Evolutionary conservation across 2,113 vertebrate species (phyloP).

Genomic region (Poeciliopsis turrubarensis): DNA sequence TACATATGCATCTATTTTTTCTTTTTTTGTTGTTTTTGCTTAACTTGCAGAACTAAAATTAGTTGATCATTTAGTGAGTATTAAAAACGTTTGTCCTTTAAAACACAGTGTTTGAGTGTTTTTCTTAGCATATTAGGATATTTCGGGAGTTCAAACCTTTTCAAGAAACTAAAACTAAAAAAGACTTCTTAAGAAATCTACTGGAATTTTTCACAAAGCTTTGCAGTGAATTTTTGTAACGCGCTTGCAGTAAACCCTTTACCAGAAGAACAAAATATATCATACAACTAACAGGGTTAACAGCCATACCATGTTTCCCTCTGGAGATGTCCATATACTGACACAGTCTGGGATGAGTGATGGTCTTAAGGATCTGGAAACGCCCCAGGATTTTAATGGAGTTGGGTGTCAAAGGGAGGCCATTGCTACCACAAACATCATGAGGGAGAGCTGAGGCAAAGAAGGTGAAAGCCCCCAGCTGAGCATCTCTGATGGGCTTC

Average conservation of each 20-base stretch:
- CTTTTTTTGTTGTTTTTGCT: too few relatives aligned
- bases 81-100: neutral
- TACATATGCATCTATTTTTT: neutral
- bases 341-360: constrained; percentile 93
- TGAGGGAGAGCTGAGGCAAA: constrained; percentile 97
- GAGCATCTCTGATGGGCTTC: constrained; percentile 90
- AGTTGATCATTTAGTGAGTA: neutral
- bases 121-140: neutral
- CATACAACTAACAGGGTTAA: neutral
- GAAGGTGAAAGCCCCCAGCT: constrained; percentile 95
- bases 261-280: neutral
- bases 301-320: constrained; percentile 91
- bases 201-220: too few relatives aligned
- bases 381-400: constrained; percentile 98
- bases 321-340: constrained; percentile 96
- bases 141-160: neutral
- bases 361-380: constrained; percentile 96
- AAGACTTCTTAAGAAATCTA: neutral
- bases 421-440: constrained; percentile 98
- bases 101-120: neutral
- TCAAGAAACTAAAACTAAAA: neutral
- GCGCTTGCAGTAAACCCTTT: too few relatives aligned
- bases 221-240: neutral
- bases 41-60: neutral
- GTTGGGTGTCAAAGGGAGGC: constrained; percentile 96